Conservation (phyloP, 2,797 vertebrate genomes). For the Antrozous pallidus region DNA sequence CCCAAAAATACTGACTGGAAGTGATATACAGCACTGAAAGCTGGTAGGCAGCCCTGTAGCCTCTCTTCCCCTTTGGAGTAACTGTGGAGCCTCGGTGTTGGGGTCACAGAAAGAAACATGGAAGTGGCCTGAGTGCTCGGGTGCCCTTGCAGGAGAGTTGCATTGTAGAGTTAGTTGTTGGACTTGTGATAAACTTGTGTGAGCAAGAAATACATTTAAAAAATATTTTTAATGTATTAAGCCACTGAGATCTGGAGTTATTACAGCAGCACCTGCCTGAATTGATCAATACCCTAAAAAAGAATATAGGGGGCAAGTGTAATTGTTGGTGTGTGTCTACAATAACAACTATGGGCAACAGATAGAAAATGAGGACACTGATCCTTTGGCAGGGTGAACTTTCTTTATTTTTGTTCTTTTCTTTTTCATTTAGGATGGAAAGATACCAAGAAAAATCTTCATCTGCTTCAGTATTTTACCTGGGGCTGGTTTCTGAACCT, state of each 20-base stretch:
- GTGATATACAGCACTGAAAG: background rate
- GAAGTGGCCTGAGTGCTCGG: background rate
- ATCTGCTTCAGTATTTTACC: conserved; percentile 62
- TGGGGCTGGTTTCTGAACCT: conserved; percentile 43
- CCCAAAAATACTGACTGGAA: background rate
- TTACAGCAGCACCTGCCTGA: background rate
- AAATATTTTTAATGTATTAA: background rate
- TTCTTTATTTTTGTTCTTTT: conserved; percentile 39
- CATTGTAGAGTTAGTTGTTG: background rate
- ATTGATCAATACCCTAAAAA: background rate
- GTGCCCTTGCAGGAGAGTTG: background rate
- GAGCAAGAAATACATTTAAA: background rate
- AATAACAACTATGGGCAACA: background rate
- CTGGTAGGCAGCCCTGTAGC: background rate
- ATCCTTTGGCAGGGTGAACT: background rate
- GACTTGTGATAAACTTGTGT: background rate
- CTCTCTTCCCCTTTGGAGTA: background rate
- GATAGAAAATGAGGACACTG: background rate
- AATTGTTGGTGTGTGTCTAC: background rate
- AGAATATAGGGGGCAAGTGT: rapidly evolving
- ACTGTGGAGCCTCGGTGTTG: background rate
- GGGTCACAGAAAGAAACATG: background rate
- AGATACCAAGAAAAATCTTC: conserved; percentile 31
- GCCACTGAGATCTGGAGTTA: background rate
- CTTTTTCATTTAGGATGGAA: conserved; percentile 41